Base-by-base conservation (phyloP, 2,888 invertebrate genomes). In the Athalia rosae region DNA sequence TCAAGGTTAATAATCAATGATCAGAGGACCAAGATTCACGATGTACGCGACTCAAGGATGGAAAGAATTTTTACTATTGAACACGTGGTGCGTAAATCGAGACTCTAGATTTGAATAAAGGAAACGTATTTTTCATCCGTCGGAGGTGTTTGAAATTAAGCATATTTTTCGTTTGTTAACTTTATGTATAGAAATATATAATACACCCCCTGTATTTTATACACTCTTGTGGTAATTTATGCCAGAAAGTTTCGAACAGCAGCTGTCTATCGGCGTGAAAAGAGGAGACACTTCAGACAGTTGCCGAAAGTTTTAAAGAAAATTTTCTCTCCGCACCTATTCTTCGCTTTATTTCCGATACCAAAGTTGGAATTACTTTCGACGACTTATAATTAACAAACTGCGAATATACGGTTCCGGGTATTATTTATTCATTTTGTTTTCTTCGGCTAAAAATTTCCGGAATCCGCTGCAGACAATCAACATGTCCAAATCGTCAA, bases 141-240 rank as follows among this genome's bases (percentile, higher is more conserved):
- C 28, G 28, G 28, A 28, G 28, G 28, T 28, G 28, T 58, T 45
- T 11, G 43, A 56, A 58, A 50, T 9, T 58, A 69, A 69, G 56
- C 69, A 69, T 69, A 45, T 13, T 43, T 69, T 9, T 11, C 13
- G 8, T 69, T n/a, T 7, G n/a, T 45, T 56, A 0, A 13, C 41
- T 7, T 41, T 4, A 41, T 11, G 28, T 28, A 28, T 28, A 28
- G 28, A 28, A 28, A 28, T 9, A 43, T 69, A 56, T 56, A 15
- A n/a, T n/a, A n/a, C n/a, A n/a, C n/a, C 15, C 8, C 11, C 58
- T 43, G n/a, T 58, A n/a, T 71, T 71, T 71, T 58, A 71, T 56
- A 71, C 11, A 71, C 69, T 56, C 7, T n/a, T n/a, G 53, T n/a
- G 58, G 71, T 71, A 58, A 71, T 71, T 71, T 56, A 13, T 71